Evolutionary conservation across 1,140 invertebrate genomes (phyloP), one percentile per base, ranked within the genome.

Genomic region (Ganaspis sp.): DNA sequence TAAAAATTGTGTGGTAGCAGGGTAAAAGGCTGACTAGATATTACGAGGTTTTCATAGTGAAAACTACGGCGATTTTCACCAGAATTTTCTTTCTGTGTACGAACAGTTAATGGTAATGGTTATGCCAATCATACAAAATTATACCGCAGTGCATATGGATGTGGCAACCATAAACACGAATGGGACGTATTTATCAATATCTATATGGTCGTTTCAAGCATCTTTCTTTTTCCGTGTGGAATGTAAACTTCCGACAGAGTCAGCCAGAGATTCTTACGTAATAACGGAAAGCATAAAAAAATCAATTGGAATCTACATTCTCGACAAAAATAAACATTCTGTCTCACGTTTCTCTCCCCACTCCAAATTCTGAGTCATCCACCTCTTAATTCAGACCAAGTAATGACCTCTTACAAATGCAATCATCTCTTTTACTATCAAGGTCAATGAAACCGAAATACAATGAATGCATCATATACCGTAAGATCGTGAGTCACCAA

Each of bases 381-480:
- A 64, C 58, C 58, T 64, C 26, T 64, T 64, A 64, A 29, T 64
- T 64, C 58, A 64, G 11, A 64, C 23, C 58, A 64, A 34, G 58
- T 64, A 64, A 64, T 64, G 58, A 64, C 58, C 58, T 64, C 45
- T 49, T 49, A 49, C 19, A n/a, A 64, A 64, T n/a, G 58, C 15
- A 64, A 64, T 64, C 26, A 64, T 64, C 58, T 64, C 58, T 29
- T 29, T n/a, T 29, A 64, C 58, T 64, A 64, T 64, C 58, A 64
- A 64, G 58, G 58, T 64, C 58, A 64, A 64, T 64, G 58, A 64
- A 64, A 64, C 58, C 58, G 12, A 64, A 64, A 64, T 64, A 29
- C 58, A 29, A 64, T 64, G 58, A 64, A 64, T 64, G 58, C 58
- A 64, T 64, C 58, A 29, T 29, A 64, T 64, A 29, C 58, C 26